Percentiles rank a stretch among this genome's conserved stretches.
phyloP scores from a whole-genome alignment of 2,888 invertebrate genomes.

The Sisyra nigra region DNA sequence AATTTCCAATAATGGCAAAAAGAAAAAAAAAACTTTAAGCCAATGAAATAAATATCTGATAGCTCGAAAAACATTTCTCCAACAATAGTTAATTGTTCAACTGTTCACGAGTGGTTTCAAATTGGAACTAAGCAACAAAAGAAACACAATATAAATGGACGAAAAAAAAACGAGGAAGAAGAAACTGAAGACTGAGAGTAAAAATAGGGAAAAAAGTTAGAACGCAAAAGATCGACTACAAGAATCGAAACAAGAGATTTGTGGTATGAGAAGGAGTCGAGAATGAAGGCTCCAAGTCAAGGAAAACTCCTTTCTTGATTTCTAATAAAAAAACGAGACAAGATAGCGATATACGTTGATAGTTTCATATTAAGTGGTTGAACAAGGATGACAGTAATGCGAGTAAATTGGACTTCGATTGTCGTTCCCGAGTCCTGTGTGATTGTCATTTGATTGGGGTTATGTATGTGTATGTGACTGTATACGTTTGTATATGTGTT shows the following conservation, averaged over 20 bases:
- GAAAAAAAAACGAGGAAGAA: not conserved
- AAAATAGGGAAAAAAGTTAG: not conserved
- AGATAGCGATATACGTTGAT: not conserved
- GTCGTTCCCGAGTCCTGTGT: constrained; percentile 9
- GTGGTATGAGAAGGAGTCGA: not conserved
- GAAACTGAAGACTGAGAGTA: not conserved
- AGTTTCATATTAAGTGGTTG: not conserved
- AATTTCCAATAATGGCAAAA: not conserved
- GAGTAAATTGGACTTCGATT: constrained; percentile 12
- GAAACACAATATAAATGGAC: constrained; percentile 4
- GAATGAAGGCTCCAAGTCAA: not conserved
- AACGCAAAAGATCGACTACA: not conserved
- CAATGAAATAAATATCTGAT: constrained; percentile 8
- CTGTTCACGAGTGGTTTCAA: constrained; percentile 10
- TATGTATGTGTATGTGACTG: not conserved
- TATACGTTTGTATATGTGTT: constrained; percentile 1
- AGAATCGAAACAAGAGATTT: not conserved
- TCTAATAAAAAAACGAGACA: not conserved
- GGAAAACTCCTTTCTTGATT: not conserved
- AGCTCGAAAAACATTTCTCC: constrained; percentile 5
- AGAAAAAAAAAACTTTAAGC: constrained; percentile 5
- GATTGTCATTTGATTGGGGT: constrained; percentile 8
- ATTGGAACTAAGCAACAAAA: constrained; percentile 8
- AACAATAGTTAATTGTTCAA: constrained; percentile 10
- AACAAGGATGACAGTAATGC: constrained; percentile 8